Evolutionary conservation across 2,113 vertebrate species (phyloP).

Genomic region (Tyto alba): DNA sequence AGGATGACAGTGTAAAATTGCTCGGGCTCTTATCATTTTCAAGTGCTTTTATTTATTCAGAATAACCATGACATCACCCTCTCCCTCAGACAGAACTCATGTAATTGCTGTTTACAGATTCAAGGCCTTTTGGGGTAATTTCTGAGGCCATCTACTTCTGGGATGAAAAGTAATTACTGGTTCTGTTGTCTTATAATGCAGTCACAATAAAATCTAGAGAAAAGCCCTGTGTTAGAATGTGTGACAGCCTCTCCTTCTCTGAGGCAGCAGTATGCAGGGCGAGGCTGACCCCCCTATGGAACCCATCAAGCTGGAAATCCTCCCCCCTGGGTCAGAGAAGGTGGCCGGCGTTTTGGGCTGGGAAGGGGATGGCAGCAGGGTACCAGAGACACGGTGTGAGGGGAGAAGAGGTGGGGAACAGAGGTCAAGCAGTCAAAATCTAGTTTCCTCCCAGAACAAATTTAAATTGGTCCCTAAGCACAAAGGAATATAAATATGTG

Average conservation of each 20-base stretch:
- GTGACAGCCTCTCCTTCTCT: background rate
- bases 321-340: background rate
- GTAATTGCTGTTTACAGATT: slow-evolving; percentile 44
- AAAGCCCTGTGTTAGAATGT: background rate
- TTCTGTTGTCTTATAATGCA: background rate
- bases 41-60: slow-evolving; percentile 39
- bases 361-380: background rate
- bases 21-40: background rate
- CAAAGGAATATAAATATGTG: background rate
- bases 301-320: background rate
- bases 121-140: slow-evolving; percentile 12
- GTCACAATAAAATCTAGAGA: background rate
- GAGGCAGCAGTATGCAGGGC: accelerated
- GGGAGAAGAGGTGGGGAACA: background rate
- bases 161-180: background rate
- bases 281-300: background rate
- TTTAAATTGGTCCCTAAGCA: background rate
- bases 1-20: slow-evolving; percentile 18
- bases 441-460: background rate
- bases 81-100: background rate
- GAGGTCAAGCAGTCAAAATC: background rate
- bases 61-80: slow-evolving; percentile 34
- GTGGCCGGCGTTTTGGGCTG: background rate
- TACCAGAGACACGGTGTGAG: accelerated
- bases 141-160: background rate